Conservation (phyloP, 2,113 vertebrate genomes). For the Gasterosteus nipponicus region DNA sequence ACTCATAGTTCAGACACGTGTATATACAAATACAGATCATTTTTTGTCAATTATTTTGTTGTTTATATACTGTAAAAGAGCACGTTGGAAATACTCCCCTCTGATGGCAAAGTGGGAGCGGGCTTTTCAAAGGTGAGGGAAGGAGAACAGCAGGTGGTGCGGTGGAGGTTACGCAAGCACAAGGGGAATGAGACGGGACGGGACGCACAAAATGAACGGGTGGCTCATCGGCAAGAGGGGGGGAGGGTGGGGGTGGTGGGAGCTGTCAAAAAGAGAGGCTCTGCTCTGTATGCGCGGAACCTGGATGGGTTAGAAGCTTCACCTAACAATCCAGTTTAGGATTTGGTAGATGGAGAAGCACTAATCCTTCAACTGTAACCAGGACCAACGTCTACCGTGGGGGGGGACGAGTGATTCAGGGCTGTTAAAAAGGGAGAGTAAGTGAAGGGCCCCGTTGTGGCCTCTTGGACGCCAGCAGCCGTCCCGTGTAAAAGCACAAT, state of each 20-base stretch:
- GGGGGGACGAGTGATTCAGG: constrained; percentile 56
- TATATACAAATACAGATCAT: constrained; percentile 99
- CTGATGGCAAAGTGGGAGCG: constrained; percentile 84
- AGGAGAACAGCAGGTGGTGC: constrained; percentile 81
- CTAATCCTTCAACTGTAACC: constrained; percentile 70
- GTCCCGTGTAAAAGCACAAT: constrained; percentile 91
- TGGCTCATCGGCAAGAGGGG: constrained; percentile 47
- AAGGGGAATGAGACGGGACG: constrained; percentile 57
- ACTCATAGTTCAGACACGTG: constrained; percentile 98
- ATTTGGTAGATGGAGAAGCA: constrained; percentile 28
- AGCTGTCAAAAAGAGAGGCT: constrained; percentile 38
- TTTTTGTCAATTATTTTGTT: constrained; percentile 83
- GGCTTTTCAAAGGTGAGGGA: constrained; percentile 78
- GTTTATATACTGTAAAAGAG: constrained; percentile 93
- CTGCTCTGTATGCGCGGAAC: constrained; percentile 40
- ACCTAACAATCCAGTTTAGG: constrained; percentile 53
- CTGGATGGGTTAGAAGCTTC: constrained; percentile 56
- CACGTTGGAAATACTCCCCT: constrained; percentile 91
- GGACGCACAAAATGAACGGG: constrained; percentile 63
- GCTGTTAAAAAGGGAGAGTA: constrained; percentile 67
- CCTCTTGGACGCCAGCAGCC: constrained; percentile 91
- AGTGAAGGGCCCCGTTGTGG: constrained; percentile 79
- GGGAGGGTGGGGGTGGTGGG: not conserved
- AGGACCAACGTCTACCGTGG: constrained; percentile 54
- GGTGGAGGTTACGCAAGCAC: constrained; percentile 67